Percentiles rank a stretch among this genome's conserved stretches.
Evolutionary conservation across 1,140 invertebrate genomes (phyloP).

Genomic region (Diplogasteroides magnus): DNA sequence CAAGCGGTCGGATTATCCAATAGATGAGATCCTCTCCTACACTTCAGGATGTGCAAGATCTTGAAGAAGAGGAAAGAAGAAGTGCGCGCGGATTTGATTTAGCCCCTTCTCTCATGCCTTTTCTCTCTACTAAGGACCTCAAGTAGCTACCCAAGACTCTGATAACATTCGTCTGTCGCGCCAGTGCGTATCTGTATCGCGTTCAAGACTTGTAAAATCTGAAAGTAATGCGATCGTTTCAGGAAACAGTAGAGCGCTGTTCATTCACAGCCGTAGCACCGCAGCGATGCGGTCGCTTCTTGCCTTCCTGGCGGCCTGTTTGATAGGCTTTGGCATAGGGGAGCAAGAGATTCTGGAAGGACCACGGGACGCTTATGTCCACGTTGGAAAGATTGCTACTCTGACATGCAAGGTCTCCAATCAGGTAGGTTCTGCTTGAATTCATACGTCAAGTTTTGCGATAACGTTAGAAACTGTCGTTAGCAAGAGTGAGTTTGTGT

Average conservation of each 20-base stretch:
- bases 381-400: conserved; percentile 29
- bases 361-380: conserved; percentile 27
- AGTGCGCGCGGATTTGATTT: not conserved
- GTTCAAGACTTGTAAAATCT: not conserved
- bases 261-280: not conserved
- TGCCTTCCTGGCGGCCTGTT: not conserved
- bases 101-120: not conserved
- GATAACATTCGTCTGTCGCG: not conserved
- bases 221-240: not conserved
- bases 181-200: not conserved
- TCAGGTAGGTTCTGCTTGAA: conserved; percentile 33
- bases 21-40: too few species aligned
- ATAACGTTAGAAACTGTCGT: conserved; percentile 9
- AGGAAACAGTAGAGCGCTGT: too few species aligned
- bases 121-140: not conserved
- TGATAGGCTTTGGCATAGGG: not conserved
- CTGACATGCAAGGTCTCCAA: conserved; percentile 40
- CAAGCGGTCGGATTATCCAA: too few species aligned
- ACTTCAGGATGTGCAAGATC: too few species aligned
- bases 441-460: not conserved
- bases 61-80: too few species aligned
- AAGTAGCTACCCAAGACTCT: not conserved
- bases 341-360: conserved; percentile 22
- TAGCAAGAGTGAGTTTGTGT: conserved; percentile 14
- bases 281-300: not conserved